Base-by-base conservation (phyloP, 2,888 invertebrate genomes). In the Ophion obscuratus region DNA sequence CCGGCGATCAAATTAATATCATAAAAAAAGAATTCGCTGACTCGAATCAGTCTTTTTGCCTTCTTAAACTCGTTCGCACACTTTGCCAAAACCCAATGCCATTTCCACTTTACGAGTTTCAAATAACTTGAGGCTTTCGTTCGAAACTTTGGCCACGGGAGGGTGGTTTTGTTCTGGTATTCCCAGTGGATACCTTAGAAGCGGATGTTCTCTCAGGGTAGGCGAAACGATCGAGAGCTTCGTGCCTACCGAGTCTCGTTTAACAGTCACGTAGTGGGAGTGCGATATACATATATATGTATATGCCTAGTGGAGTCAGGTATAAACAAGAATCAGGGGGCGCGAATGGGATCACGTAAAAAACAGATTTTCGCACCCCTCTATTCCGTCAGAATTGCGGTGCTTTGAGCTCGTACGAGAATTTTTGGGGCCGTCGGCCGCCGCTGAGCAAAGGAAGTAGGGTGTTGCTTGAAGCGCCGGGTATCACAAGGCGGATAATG, bases 281-380 rank as follows among this genome's bases (percentile, higher is more conserved):
- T 7, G 67, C 31, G 20, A 67, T 57, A 24, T 66, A 70, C 10
- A 24, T 53, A 53, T 62, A 89, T 88, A 85, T 80, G 59, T 84
- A 82, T 83, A 87, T 62, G 17, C 20, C 20, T 61, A 61, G 61
- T 76, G 68, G 77, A 70, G 71, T 47, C 76, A 85, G 87, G 88
- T 88, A 90, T 91, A 92, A 93, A 92, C 90, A 91, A 91, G 90
- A 89, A 89, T 92, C 88, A 53, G 91, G 89, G 90, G 89, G 89
- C 88, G 90, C 89, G 90, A 93, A 93, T 92, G 92, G 91, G 91
- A 92, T 93, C 92, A 93, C 93, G 92, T 93, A 92, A 92, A 93
- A 93, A 92, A 92, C 90, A 92, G 90, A 92, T 92, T 91, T 92
- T 89, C 88, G 81, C 89, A 91, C 93, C 91, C 91, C 91, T 91